phyloP scores from a whole-genome alignment of 2,888 invertebrate species.

The Micoletzkya japonica region DNA sequence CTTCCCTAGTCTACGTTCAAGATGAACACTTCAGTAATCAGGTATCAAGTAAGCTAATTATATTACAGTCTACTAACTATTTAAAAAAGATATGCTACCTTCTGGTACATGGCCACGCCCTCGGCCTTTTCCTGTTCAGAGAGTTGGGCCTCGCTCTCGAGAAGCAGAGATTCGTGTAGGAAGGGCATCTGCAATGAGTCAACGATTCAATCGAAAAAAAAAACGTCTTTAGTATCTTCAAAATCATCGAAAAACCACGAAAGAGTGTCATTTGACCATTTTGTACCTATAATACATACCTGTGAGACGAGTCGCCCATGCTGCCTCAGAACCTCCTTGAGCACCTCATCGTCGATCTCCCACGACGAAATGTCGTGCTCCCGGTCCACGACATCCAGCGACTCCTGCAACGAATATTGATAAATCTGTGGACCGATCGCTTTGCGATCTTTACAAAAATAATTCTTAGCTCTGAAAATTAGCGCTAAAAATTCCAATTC shows the following conservation, averaged over 20 bases:
- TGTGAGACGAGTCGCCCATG: slow-evolving; percentile 9
- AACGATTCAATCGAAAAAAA: neutral
- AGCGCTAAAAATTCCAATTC: too few species aligned
- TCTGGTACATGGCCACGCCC: slow-evolving; percentile 47
- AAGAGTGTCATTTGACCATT: too few species aligned
- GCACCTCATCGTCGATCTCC: slow-evolving; percentile 21
- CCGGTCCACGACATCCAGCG: slow-evolving; percentile 10
- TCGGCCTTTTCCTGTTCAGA: slow-evolving; percentile 56
- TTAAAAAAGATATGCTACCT: slow-evolving; percentile 28
- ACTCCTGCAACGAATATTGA: slow-evolving; percentile 12
- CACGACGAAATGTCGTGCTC: slow-evolving; percentile 4
- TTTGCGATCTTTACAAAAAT: neutral
- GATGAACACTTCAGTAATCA: too few species aligned
- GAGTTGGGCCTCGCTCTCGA: slow-evolving; percentile 51
- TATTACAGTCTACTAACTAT: too few species aligned
- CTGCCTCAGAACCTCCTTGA: neutral
- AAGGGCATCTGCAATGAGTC: slow-evolving; percentile 46
- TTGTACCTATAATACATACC: too few species aligned
- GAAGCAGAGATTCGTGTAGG: slow-evolving; percentile 57
- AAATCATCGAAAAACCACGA: too few species aligned
- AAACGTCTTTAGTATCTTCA: too few species aligned
- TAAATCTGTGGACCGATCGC: neutral
- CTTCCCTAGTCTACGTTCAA: too few species aligned
- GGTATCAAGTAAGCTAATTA: too few species aligned
- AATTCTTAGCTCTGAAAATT: too few species aligned